Percentiles rank a stretch among this genome's conserved stretches.
Evolutionary conservation across 2,888 invertebrate species (phyloP).

Genomic region (Campoletis raptor): DNA sequence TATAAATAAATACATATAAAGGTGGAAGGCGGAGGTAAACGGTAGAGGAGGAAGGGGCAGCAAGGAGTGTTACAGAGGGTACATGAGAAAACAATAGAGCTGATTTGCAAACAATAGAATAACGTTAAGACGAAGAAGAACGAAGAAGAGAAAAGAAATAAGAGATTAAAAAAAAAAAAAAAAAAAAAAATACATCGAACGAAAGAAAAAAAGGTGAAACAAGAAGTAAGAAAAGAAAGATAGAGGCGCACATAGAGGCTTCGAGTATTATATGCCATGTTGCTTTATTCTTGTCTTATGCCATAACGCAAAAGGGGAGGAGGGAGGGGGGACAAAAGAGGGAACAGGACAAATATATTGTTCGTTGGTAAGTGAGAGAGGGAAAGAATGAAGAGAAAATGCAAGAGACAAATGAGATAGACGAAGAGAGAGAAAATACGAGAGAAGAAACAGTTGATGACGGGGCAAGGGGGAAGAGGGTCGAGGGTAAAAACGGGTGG

Average conservation of each 20-base stretch:
- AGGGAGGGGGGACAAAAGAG: not conserved
- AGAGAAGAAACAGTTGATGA: constrained; percentile 40
- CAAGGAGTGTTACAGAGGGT: constrained; percentile 72
- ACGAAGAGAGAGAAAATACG: constrained; percentile 36
- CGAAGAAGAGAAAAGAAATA: constrained; percentile 58
- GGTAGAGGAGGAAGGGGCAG: constrained; percentile 36
- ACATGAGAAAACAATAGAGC: constrained; percentile 85
- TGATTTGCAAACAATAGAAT: constrained; percentile 85
- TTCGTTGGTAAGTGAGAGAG: constrained; percentile 37
- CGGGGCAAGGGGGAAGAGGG: constrained; percentile 28
- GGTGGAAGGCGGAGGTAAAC: constrained; percentile 41
- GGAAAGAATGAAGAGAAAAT: constrained; percentile 36
- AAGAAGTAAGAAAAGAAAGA: constrained; percentile 51
- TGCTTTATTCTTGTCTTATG: constrained; percentile 80
- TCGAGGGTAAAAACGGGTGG: constrained; percentile 20
- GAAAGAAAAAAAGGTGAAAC: constrained; percentile 20
- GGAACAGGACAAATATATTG: constrained; percentile 30
- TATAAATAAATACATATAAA: constrained; percentile 24
- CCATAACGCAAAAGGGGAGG: constrained; percentile 80
- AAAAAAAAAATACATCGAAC: not conserved
- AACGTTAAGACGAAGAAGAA: constrained; percentile 82
- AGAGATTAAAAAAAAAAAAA: constrained; percentile 34
- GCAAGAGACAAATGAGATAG: constrained; percentile 47
- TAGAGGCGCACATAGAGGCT: constrained; percentile 55
- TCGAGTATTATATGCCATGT: constrained; percentile 84